phyloP scores from a whole-genome alignment of 2,888 invertebrate species.

The Hypomecis atomaria region DNA sequence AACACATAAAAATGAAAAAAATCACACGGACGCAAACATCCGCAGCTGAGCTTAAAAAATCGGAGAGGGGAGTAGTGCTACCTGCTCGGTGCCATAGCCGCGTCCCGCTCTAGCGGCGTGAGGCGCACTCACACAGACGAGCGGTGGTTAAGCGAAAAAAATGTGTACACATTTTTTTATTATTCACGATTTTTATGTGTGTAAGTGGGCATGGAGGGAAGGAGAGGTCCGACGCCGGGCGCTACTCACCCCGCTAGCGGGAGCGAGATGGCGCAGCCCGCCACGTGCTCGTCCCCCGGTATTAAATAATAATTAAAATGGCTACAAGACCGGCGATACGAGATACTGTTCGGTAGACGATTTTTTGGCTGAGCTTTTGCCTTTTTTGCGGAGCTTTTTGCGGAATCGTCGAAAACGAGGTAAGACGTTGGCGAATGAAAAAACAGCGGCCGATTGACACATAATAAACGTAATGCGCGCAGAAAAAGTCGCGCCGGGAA shows the following conservation, averaged over 20 bases:
- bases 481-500: slow-evolving; percentile 81
- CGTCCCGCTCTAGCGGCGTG: slow-evolving; percentile 73
- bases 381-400: slow-evolving; percentile 80
- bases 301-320: slow-evolving; percentile 86
- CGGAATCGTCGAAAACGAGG: slow-evolving; percentile 71
- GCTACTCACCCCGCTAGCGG: slow-evolving; percentile 46
- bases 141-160: slow-evolving; percentile 83
- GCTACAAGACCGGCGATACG: slow-evolving; percentile 82
- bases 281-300: slow-evolving; percentile 84
- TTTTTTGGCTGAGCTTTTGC: slow-evolving; percentile 82
- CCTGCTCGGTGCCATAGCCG: slow-evolving; percentile 58
- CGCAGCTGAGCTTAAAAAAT: slow-evolving; percentile 81
- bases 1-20: slow-evolving; percentile 85
- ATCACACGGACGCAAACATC: slow-evolving; percentile 80
- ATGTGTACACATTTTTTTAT: slow-evolving; percentile 85
- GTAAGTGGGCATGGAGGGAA: slow-evolving; percentile 82
- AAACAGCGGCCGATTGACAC: slow-evolving; percentile 74
- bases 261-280: slow-evolving; percentile 68
- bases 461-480: slow-evolving; percentile 80
- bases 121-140: slow-evolving; percentile 76
- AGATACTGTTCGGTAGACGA: slow-evolving; percentile 82
- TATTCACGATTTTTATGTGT: slow-evolving; percentile 85
- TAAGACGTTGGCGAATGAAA: slow-evolving; percentile 62
- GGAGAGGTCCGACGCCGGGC: slow-evolving; percentile 59
- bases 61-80: slow-evolving; percentile 74